phyloP scores from a whole-genome alignment of 1,140 invertebrate genomes.

The Drosophila virilis region DNA sequence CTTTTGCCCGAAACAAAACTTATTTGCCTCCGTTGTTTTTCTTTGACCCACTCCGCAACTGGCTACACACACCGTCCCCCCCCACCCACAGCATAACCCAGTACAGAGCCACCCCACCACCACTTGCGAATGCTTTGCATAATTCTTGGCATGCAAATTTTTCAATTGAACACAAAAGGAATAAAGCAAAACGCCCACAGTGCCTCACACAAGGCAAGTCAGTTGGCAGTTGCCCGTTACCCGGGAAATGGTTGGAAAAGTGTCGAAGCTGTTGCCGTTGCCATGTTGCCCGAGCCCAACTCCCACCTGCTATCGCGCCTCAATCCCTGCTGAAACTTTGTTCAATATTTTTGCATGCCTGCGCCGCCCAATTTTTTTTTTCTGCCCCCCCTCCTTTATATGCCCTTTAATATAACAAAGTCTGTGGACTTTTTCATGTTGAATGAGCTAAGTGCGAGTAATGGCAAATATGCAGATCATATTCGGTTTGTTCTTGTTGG shows the following conservation, averaged over 20 bases:
- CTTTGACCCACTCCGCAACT: conserved; percentile 37
- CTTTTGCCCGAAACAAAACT: conserved; percentile 49
- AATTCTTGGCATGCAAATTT: conserved; percentile 80
- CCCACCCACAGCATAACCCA: neutral
- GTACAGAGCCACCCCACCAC: neutral
- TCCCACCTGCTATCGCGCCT: conserved; percentile 26
- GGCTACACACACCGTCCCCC: conserved; percentile 2
- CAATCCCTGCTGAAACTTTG: conserved; percentile 50
- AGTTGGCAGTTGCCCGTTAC: conserved; percentile 20
- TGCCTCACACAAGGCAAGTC: conserved; percentile 32
- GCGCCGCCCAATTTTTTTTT: conserved; percentile 40
- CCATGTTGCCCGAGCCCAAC: conserved; percentile 33
- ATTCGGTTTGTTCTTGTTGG: too few relatives aligned
- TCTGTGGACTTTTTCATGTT: neutral
- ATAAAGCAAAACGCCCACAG: conserved; percentile 67
- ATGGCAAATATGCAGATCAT: too few relatives aligned
- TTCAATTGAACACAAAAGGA: conserved; percentile 74
- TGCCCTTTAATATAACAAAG: conserved; percentile 19
- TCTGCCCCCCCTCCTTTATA: neutral
- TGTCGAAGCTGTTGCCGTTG: conserved; percentile 68
- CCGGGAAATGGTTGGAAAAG: conserved; percentile 67
- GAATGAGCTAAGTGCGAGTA: too few relatives aligned
- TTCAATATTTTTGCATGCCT: conserved; percentile 69
- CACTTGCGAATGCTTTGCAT: conserved; percentile 60
- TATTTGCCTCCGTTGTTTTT: conserved; percentile 53